Percentiles rank a stretch among this genome's conserved stretches.
These are phyloP conservation scores for Penaeus chinensis DNA, from an alignment of 1,140 invertebrate species.

Conservation along the genomic window DNA sequence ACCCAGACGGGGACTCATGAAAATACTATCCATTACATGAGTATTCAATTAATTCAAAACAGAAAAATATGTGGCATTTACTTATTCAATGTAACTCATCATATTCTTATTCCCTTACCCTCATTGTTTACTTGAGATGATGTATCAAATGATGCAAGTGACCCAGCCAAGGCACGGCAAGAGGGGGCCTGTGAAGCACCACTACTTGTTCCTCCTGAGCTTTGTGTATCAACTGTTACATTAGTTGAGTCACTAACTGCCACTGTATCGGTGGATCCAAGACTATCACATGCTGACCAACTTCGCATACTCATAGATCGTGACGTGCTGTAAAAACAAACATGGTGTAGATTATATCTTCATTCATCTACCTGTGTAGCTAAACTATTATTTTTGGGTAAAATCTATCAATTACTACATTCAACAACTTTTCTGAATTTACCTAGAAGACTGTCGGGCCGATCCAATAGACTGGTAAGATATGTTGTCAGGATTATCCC, in stretches of 20 bases:
- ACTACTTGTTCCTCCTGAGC: slow-evolving; percentile 66
- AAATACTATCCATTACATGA: no score
- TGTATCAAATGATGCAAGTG: slow-evolving; percentile 71
- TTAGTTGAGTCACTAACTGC: slow-evolving; percentile 67
- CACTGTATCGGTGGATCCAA: slow-evolving; percentile 70
- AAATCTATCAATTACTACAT: background rate
- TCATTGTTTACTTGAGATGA: slow-evolving; percentile 71
- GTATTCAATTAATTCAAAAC: no score
- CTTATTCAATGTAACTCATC: background rate
- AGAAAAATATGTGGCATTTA: no score
- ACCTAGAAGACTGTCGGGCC: slow-evolving; percentile 59
- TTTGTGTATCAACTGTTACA: slow-evolving; percentile 70
- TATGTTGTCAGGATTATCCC: slow-evolving; percentile 62
- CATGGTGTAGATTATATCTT: no score
- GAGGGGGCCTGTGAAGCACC: slow-evolving; percentile 69
- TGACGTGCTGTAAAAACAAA: slow-evolving; percentile 36
- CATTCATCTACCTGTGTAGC: no score
- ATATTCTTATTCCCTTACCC: slow-evolving; percentile 66
- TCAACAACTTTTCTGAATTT: background rate
- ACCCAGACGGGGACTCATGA: no score
- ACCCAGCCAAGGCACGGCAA: slow-evolving; percentile 70
- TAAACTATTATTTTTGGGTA: background rate
- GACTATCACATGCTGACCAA: slow-evolving; percentile 65
- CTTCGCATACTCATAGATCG: slow-evolving; percentile 56
- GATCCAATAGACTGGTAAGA: slow-evolving; percentile 63